A percentile compares a stretch with the other conserved stretches of the same genome.
phyloP scores from a whole-genome alignment of 2,888 invertebrate species.

The Tricholauxania praeusta region DNA sequence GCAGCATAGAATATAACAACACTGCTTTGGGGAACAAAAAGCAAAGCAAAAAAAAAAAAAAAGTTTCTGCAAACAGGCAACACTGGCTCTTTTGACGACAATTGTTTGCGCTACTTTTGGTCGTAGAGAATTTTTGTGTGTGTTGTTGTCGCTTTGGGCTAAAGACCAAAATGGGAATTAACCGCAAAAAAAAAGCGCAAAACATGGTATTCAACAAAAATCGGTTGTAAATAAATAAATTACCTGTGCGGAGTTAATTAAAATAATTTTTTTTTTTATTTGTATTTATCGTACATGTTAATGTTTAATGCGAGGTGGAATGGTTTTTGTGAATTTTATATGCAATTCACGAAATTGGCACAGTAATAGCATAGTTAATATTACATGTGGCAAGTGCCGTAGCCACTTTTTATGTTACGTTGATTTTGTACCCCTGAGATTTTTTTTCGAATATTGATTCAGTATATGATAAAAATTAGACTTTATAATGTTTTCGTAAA shows the following conservation, averaged over 20 bases:
- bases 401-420: no score
- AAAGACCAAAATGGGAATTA: conserved; percentile 22
- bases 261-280: not conserved
- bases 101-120: conserved; percentile 33
- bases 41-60: conserved; percentile 2
- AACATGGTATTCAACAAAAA: conserved; percentile 26
- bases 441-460: no score
- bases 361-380: no score
- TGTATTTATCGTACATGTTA: no score
- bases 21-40: not conserved
- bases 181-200: conserved; percentile 32
- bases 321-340: no score
- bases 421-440: no score
- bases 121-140: not conserved
- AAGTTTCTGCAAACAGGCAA: conserved; percentile 26
- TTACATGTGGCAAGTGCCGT: no score
- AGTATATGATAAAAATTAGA: no score
- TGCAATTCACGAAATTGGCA: no score
- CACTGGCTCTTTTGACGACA: conserved; percentile 37
- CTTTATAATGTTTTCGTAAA: no score
- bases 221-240: conserved; percentile 29
- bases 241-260: conserved; percentile 18
- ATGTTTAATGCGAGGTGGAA: no score
- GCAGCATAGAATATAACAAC: not conserved
- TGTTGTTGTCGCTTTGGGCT: conserved; percentile 29